phyloP scores from a whole-genome alignment of 1,140 invertebrate species.

The Idris sp. region DNA sequence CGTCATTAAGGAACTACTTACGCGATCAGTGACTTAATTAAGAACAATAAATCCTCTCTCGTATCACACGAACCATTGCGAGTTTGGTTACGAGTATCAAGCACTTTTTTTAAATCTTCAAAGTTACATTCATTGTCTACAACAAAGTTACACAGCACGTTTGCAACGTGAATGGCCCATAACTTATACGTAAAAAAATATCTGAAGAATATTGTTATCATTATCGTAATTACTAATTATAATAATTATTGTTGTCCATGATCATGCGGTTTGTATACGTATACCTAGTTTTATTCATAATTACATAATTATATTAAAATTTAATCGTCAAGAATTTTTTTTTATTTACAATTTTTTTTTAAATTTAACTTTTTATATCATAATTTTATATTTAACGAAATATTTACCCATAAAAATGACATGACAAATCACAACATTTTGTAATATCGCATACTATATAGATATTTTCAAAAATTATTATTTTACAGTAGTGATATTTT shows the following conservation, averaged over 20 bases:
- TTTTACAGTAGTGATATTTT: not conserved
- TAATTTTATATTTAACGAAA: no score
- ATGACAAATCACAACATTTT: no score
- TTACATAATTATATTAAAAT: no score
- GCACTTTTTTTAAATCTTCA: conserved; percentile 53
- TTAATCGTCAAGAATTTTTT: no score
- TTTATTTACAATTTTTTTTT: no score
- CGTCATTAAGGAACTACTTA: conserved; percentile 73
- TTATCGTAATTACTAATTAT: conserved; percentile 47
- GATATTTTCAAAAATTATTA: not conserved
- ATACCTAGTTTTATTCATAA: conserved; percentile 16
- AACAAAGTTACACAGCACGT: conserved; percentile 55
- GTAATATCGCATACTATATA: no score
- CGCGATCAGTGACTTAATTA: conserved; percentile 70
- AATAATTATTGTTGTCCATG: conserved; percentile 57
- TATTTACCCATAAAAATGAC: no score
- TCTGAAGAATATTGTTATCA: conserved; percentile 53
- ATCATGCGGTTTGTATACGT: conserved; percentile 19
- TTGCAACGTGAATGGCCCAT: conserved; percentile 50
- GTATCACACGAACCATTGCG: conserved; percentile 76
- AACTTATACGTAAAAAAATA: conserved; percentile 67
- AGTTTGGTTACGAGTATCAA: conserved; percentile 71
- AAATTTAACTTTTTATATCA: no score
- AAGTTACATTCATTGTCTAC: conserved; percentile 53
- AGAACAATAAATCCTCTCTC: conserved; percentile 66